A percentile compares a stretch with the other conserved stretches of the same genome.
Conservation (phyloP, 23 tunicate genomes). For the Pegea sp. region DNA sequence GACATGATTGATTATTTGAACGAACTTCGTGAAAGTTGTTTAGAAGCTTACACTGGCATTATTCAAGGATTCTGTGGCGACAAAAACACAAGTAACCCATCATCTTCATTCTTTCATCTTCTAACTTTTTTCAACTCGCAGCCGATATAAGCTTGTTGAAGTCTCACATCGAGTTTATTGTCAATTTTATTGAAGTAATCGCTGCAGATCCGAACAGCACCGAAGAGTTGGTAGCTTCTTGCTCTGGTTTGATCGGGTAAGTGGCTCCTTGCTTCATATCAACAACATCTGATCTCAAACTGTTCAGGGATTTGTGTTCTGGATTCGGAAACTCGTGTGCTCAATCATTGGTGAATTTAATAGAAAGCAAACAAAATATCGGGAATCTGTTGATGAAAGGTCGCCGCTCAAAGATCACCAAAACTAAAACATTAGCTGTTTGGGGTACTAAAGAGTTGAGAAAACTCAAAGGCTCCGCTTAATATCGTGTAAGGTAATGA, state of each 20-base stretch:
- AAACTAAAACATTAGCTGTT: conserved; percentile 64
- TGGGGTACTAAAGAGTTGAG: conserved; percentile 85
- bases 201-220: conserved; percentile 64
- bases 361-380: conserved; percentile 30
- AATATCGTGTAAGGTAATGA: too few species aligned
- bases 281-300: too few species aligned
- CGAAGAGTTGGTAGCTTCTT: conserved; percentile 62
- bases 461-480: conserved; percentile 38
- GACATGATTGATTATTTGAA: conserved; percentile 91
- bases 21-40: conserved; percentile 86
- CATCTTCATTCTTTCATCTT: too few species aligned
- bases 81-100: conserved; percentile 31
- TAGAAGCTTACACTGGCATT: conserved; percentile 97
- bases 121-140: conserved; percentile 10
- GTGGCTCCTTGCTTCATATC: not conserved
- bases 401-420: conserved; percentile 42
- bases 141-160: conserved; percentile 45
- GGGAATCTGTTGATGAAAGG: conserved; percentile 53
- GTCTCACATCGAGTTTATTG: conserved; percentile 55
- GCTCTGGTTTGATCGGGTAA: conserved; percentile 69
- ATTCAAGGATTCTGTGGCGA: conserved; percentile 97
- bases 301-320: conserved; percentile 54
- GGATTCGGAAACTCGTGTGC: conserved; percentile 57
- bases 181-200: conserved; percentile 44
- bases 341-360: conserved; percentile 10